Conservation (phyloP, 1,140 invertebrate species). For the Papilio xuthus region DNA sequence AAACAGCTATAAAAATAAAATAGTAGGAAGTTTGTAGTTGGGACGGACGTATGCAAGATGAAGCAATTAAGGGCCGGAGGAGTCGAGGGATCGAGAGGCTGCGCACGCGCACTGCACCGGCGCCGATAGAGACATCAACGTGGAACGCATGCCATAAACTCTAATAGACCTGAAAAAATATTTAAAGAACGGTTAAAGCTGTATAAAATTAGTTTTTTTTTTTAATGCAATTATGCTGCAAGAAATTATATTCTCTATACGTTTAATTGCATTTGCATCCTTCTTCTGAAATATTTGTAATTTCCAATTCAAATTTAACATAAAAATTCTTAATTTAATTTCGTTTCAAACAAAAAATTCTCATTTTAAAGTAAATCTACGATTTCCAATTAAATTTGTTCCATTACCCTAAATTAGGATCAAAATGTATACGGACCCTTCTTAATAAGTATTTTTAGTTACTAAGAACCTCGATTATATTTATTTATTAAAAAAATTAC, state of each 20-base stretch:
- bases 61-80: constrained; percentile 79
- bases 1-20: constrained; percentile 50
- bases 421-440: neutral
- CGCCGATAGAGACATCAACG: constrained; percentile 78
- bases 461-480: neutral
- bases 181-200: neutral
- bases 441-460: neutral
- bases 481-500: constrained; percentile 32
- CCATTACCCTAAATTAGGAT: neutral
- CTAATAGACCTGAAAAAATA: constrained; percentile 46
- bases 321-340: constrained; percentile 21
- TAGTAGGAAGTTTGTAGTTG: constrained; percentile 59
- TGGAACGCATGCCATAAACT: constrained; percentile 48
- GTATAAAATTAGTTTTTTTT: constrained; percentile 1
- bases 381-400: neutral
- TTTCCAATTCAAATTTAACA: neutral
- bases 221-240: neutral
- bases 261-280: neutral
- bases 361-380: too few relatives aligned
- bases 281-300: neutral
- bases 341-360: neutral
- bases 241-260: neutral
- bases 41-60: constrained; percentile 71
- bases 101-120: constrained; percentile 70
- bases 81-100: constrained; percentile 50